Evolutionary conservation across 2,888 invertebrate species (phyloP).

Genomic region (Dastarcus helophoroides): DNA sequence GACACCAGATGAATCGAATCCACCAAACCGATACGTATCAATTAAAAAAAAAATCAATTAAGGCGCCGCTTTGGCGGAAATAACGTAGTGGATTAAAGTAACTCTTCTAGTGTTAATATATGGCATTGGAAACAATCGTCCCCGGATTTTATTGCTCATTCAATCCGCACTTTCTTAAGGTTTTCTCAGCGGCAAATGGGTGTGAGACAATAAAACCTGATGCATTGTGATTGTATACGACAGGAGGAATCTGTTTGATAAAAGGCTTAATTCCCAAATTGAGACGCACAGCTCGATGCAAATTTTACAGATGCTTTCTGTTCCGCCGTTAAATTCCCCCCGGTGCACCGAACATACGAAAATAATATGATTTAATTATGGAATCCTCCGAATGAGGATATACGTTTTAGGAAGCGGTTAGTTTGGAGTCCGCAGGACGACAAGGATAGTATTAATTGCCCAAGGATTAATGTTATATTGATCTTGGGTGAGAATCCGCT

Average conservation of each 20-base stretch:
- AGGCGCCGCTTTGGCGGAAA: constrained; percentile 16
- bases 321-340: too few species aligned
- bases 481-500: too few species aligned
- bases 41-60: constrained; percentile 20
- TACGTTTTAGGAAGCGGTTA: constrained; percentile 26
- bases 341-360: too few species aligned
- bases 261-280: constrained; percentile 31
- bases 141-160: constrained; percentile 36
- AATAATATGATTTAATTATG: too few species aligned
- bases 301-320: constrained; percentile 25
- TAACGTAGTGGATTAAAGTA: constrained; percentile 31
- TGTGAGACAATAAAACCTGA: constrained; percentile 41
- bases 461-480: constrained; percentile 31
- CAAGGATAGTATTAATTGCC: constrained; percentile 36
- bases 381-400: too few species aligned
- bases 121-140: constrained; percentile 36
- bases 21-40: constrained; percentile 2
- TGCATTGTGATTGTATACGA: constrained; percentile 39
- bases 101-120: constrained; percentile 33
- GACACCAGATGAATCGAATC: background rate
- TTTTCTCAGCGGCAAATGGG: constrained; percentile 36
- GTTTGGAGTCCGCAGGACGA: constrained; percentile 28
- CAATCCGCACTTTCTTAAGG: constrained; percentile 39
- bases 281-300: constrained; percentile 29
- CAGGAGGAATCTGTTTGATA: constrained; percentile 33